Conservation (phyloP, 2,888 invertebrate genomes). For the Itoplectis maculator region DNA sequence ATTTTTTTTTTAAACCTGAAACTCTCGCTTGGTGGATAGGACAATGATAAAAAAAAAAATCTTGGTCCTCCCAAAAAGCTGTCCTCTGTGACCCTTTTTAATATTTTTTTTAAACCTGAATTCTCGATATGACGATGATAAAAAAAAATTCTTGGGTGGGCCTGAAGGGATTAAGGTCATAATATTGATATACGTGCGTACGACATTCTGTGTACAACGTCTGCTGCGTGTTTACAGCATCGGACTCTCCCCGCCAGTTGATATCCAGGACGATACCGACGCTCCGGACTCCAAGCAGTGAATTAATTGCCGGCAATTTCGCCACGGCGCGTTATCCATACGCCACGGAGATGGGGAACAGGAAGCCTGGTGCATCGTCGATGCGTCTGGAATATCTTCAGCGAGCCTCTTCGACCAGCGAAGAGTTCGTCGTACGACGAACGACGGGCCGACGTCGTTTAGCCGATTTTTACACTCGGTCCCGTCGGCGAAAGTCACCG, state of each 20-base stretch:
- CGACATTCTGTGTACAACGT: no score
- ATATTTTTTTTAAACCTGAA: no score
- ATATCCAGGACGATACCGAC: conserved; percentile 11
- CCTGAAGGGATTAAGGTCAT: conserved; percentile 7
- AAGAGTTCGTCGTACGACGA: neutral
- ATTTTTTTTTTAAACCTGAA: no score
- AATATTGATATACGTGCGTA: neutral
- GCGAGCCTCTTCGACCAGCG: neutral
- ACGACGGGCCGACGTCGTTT: conserved; percentile 5
- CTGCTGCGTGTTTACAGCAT: neutral
- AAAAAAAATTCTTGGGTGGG: no score
- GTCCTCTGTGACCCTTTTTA: no score
- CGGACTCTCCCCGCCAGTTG: neutral
- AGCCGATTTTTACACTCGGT: conserved; percentile 11
- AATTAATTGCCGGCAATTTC: conserved; percentile 43
- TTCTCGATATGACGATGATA: no score
- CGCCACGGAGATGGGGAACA: neutral
- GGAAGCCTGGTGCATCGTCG: conserved; percentile 24
- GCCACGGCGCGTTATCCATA: conserved; percentile 3
- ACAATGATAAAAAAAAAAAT: no score
- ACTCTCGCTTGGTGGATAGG: no score
- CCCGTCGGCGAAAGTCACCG: conserved; percentile 40
- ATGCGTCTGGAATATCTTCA: conserved; percentile 10
- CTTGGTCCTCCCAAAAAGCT: no score
- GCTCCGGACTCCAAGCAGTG: neutral